A percentile compares a stretch with the other conserved stretches of the same genome.
phyloP scores from a whole-genome alignment of 2,888 invertebrate species.

The Andrena marginata region DNA sequence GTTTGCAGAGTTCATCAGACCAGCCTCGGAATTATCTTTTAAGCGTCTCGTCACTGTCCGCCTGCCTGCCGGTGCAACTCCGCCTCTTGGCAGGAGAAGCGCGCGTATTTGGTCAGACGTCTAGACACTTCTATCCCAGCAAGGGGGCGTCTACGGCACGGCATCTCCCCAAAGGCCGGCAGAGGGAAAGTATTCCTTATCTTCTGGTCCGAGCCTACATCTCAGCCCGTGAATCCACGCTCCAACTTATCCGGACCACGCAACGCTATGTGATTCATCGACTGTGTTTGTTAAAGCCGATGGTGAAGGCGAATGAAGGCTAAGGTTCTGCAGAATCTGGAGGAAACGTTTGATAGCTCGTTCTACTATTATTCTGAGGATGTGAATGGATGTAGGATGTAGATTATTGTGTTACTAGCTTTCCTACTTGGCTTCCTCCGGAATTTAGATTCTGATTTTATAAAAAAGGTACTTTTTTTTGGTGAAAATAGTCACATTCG shows the following conservation, averaged over 20 bases:
- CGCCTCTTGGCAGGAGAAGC: conserved; percentile 57
- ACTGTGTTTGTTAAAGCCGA: neutral
- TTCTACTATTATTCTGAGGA: neutral
- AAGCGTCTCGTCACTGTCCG: conserved; percentile 50
- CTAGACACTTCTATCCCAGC: conserved; percentile 79
- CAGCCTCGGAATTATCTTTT: conserved; percentile 48
- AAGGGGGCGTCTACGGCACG: conserved; percentile 39
- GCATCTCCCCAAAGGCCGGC: conserved; percentile 32
- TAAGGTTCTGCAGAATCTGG: neutral
- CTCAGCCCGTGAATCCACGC: conserved; percentile 30
- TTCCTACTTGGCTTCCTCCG: no score
- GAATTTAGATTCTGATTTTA: no score
- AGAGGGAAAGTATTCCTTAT: conserved; percentile 65
- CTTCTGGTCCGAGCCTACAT: conserved; percentile 16
- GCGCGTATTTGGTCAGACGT: conserved; percentile 80
- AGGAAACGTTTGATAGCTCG: neutral
- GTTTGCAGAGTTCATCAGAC: conserved; percentile 37
- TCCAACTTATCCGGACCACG: neutral
- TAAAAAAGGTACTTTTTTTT: no score
- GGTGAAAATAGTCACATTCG: no score
- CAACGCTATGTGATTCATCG: conserved; percentile 17
- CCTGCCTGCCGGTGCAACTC: conserved; percentile 39
- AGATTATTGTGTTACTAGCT: no score
- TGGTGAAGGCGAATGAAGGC: neutral
- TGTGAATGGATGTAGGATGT: neutral